These are phyloP conservation scores for Nipponacmea schrenckii DNA, from an alignment of 2,888 invertebrate species.

Conservation along the genomic window DNA sequence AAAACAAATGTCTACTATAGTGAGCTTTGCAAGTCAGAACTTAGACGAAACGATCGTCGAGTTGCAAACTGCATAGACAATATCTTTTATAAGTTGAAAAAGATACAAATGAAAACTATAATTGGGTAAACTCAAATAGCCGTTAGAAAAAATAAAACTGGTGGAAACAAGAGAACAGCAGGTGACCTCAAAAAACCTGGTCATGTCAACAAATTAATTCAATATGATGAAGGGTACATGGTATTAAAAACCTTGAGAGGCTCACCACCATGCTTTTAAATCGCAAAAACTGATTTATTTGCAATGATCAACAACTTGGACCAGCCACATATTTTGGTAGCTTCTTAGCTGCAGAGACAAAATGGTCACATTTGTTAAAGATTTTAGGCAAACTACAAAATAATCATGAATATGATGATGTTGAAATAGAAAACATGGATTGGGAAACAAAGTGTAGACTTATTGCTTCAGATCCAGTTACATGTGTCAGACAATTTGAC, in stretches of 20 bases:
- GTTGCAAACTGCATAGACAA: background rate
- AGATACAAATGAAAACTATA: background rate
- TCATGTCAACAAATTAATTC: background rate
- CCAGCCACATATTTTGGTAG: slow-evolving; percentile 33
- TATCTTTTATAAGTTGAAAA: background rate
- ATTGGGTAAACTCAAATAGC: background rate
- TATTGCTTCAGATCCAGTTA: slow-evolving; percentile 42
- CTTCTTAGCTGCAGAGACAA: slow-evolving; percentile 32
- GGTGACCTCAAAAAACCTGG: background rate
- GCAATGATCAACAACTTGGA: slow-evolving; percentile 40
- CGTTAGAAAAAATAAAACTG: background rate
- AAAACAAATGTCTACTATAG: background rate
- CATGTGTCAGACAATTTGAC: slow-evolving; percentile 42
- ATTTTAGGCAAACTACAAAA: slow-evolving; percentile 19
- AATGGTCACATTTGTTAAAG: slow-evolving; percentile 16
- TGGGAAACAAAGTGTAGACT: slow-evolving; percentile 34
- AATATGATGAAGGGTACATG: slow-evolving; percentile 19
- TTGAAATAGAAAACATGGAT: slow-evolving; percentile 16
- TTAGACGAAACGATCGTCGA: background rate
- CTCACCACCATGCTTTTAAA: slow-evolving; percentile 12
- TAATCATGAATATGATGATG: slow-evolving; percentile 21
- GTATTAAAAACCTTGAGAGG: slow-evolving; percentile 22
- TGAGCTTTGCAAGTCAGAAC: background rate
- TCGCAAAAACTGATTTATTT: slow-evolving; percentile 24
- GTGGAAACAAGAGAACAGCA: background rate